Conservation (phyloP, 2,797 vertebrate species). For the Aratinga solstitialis region DNA sequence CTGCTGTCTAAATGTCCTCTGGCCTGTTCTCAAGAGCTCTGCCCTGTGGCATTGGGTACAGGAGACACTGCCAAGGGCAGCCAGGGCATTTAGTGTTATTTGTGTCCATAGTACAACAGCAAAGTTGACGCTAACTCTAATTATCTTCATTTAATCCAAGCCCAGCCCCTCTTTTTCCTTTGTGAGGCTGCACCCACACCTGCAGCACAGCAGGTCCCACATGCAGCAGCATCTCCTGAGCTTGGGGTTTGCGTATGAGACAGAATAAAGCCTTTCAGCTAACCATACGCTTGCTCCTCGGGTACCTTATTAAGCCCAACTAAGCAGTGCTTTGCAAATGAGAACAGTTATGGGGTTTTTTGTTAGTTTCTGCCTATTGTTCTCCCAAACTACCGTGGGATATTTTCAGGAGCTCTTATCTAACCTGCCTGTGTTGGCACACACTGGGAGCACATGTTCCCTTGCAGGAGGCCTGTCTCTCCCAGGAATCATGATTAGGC, state of each 20-base stretch:
- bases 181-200: background rate
- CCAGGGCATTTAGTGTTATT: background rate
- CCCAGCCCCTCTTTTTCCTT: background rate
- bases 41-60: background rate
- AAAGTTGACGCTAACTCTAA: background rate
- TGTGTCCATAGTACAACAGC: background rate
- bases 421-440: background rate
- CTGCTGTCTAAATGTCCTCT: background rate
- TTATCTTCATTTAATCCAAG: background rate
- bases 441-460: background rate
- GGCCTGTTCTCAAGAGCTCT: background rate
- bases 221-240: background rate
- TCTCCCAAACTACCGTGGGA: background rate
- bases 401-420: background rate
- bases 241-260: background rate
- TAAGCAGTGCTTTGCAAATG: background rate
- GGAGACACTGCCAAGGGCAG: background rate
- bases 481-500: background rate
- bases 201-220: fast-evolving
- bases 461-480: background rate
- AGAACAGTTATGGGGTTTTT: background rate
- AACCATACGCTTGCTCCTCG: background rate
- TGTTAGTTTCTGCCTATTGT: background rate
- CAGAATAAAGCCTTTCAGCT: background rate
- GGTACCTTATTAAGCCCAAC: background rate